phyloP scores from a whole-genome alignment of 2,113 vertebrate species.

The Ellobius talpinus region DNA sequence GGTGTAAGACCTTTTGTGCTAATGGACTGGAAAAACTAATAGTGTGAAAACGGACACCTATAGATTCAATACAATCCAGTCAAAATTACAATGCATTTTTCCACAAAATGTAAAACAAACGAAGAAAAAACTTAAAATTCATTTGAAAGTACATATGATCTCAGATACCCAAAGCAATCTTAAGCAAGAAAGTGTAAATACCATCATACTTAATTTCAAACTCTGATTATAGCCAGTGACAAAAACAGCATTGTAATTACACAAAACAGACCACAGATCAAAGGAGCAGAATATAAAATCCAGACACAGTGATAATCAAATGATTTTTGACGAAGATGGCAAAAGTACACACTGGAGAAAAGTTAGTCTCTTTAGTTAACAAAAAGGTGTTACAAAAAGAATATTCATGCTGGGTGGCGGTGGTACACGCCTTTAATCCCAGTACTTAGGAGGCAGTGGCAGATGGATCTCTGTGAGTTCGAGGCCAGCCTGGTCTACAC shows the following conservation, averaged over 20 bases:
- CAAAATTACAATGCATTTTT: background rate
- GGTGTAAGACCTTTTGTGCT: background rate
- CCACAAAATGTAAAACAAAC: background rate
- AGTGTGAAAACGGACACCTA: background rate
- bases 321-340: background rate
- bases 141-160: background rate
- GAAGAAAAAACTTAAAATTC: background rate
- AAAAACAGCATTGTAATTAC: background rate
- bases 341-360: background rate
- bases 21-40: background rate
- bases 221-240: background rate
- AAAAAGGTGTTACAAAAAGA: background rate
- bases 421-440: background rate
- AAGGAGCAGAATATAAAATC: background rate
- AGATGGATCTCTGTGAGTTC: background rate
- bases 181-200: background rate
- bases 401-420: too few relatives aligned
- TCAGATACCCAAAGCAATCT: background rate
- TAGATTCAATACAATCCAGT: background rate
- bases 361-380: background rate
- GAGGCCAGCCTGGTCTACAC: too few relatives aligned
- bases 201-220: background rate
- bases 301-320: background rate
- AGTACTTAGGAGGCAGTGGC: background rate
- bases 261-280: background rate